A percentile compares a stretch with the other conserved stretches of the same genome.
These are phyloP conservation scores for Brachionus rubens DNA, from an alignment of 1,140 invertebrate genomes.

Conservation along the genomic window DNA sequence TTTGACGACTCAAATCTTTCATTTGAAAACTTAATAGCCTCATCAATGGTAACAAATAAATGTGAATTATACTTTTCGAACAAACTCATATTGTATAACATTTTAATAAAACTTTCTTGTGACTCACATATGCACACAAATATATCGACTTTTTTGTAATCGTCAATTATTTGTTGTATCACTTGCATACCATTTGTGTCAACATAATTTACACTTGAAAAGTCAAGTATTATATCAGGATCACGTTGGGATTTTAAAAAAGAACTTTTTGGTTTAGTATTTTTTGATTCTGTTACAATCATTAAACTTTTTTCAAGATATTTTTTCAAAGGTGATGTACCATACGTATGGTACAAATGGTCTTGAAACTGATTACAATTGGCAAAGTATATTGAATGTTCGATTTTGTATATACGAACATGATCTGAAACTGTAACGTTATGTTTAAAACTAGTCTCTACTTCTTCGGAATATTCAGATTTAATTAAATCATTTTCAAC, in stretches of 20 bases:
- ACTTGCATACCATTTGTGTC: constrained; percentile 34
- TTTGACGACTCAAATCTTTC: neutral
- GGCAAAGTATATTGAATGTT: constrained; percentile 31
- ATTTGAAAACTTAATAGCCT: constrained; percentile 10
- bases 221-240: constrained; percentile 1
- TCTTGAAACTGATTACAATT: constrained; percentile 19
- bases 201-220: constrained; percentile 33
- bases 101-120: constrained; percentile 3
- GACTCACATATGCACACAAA: neutral
- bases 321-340: constrained; percentile 1
- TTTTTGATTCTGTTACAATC: neutral
- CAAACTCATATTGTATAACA: neutral
- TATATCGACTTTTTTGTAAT: constrained; percentile 4
- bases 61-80: neutral
- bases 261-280: neutral
- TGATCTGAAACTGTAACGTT: neutral
- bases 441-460: constrained; percentile 13
- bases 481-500: neutral
- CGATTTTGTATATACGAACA: constrained; percentile 1
- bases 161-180: constrained; percentile 9
- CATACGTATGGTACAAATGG: neutral
- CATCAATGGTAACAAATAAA: constrained; percentile 25
- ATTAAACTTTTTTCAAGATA: neutral
- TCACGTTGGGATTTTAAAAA: neutral
- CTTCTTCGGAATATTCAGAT: neutral